Evolutionary conservation across 2,888 invertebrate species (phyloP), one percentile per base, ranked within the genome.

Genomic region (Agrilus biguttatus): DNA sequence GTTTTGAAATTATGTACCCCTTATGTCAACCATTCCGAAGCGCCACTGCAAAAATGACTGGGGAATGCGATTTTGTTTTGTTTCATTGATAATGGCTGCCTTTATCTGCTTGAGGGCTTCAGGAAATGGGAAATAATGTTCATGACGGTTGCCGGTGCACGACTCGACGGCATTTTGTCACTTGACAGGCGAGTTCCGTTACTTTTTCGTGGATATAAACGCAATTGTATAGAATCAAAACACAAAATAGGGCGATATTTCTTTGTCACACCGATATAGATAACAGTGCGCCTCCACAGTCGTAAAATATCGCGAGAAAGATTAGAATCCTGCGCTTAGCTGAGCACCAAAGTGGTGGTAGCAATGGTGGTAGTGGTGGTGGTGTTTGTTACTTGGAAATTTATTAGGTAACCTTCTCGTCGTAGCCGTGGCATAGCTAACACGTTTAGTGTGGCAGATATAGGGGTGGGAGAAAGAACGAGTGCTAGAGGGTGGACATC

Each of bases 261-360:
- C 57, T 56, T 55, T 57, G 59, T 59, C 58, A 58, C 54, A 51
- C 51, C 52, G 55, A 55, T 55, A 57, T 54, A 54, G 57, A 56
- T 55, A 56, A 55, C 49, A 52, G 54, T 49, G 53, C 52, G 51
- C 44, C 41, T 40, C 32, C 47, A 53, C 55, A 51, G 54, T 54
- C 53, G 63, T 64, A 62, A 64, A 63, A 64, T 64, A 64, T 64
- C 60, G 55, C 62, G 59, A 60, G 61, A 59, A 61, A 63, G 63
- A 64, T 64, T 62, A 63, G 60, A 62, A 60, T 62, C 61, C 28
- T 28, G 28, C 62, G 60, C 61, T 61, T 61, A 59, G 59, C 57
- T 55, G 52, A 50, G 50, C 51, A 55, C 56, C 28, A 28, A 28
- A 28, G 8, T 28, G 48, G 47, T 41, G 41, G 46, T 13, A 10